Conservation (phyloP, 2,113 vertebrate species). For the Nothoprocta perdicaria region DNA sequence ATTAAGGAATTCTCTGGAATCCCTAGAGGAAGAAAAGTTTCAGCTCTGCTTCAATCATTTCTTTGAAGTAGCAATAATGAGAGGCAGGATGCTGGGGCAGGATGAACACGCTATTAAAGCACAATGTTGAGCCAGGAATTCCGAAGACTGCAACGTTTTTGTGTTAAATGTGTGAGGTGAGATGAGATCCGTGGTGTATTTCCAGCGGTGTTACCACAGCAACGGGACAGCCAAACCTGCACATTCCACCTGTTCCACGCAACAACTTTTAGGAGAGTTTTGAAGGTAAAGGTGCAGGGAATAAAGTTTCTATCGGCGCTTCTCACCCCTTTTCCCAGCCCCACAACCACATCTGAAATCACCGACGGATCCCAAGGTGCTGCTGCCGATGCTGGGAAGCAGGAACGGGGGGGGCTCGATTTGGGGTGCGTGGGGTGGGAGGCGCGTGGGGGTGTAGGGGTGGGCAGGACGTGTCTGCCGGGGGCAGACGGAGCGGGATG, state of each 20-base stretch:
- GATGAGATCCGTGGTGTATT: accelerated
- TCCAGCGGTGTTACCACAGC: accelerated
- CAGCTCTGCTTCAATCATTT: accelerated
- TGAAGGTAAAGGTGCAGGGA: neutral
- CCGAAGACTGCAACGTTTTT: accelerated
- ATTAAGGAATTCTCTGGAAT: neutral
- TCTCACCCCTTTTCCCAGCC: neutral
- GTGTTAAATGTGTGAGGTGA: no score
- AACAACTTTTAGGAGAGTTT: neutral
- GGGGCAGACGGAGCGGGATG: no score
- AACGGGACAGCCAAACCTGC: neutral
- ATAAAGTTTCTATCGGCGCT: no score
- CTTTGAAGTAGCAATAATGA: accelerated
- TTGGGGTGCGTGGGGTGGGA: neutral
- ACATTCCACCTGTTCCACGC: neutral
- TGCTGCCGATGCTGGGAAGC: no score
- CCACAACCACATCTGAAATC: neutral
- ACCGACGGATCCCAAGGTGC: neutral
- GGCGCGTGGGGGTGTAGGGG: neutral
- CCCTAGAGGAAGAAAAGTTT: neutral
- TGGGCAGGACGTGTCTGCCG: no score
- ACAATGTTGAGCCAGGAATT: accelerated
- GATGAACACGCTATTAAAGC: accelerated
- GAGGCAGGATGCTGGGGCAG: neutral
- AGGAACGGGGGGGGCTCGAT: neutral